Percentiles rank a stretch among this genome's conserved stretches.
These are phyloP conservation scores for Muschampia plurimacula DNA, from an alignment of 2,888 invertebrate genomes.

Conservation along the genomic window DNA sequence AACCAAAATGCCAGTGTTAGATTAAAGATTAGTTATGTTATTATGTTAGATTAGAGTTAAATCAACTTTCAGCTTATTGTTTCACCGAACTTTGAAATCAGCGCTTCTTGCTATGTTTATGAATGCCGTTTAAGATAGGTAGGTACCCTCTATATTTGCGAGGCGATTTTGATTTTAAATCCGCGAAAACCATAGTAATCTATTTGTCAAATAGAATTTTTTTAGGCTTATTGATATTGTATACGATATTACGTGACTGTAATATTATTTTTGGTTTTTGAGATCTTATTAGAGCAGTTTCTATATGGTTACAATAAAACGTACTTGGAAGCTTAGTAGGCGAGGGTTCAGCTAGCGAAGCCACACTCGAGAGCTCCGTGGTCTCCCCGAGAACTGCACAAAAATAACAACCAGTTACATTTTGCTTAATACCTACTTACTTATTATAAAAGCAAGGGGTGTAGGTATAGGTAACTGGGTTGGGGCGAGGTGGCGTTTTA, in stretches of 20 bases:
- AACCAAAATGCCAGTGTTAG: neutral
- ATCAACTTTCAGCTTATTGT: slow-evolving; percentile 16
- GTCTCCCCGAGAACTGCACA: slow-evolving; percentile 81
- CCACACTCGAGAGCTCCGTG: slow-evolving; percentile 79
- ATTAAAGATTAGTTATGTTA: too few species aligned
- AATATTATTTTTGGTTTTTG: slow-evolving; percentile 35
- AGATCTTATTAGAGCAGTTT: slow-evolving; percentile 74
- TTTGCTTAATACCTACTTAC: slow-evolving; percentile 34
- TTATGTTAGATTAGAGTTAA: neutral
- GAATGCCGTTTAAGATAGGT: neutral
- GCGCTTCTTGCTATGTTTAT: neutral
- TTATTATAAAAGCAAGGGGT: slow-evolving; percentile 19
- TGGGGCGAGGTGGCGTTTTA: slow-evolving; percentile 10
- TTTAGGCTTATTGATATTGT: neutral
- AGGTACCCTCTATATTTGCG: neutral
- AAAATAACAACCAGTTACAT: slow-evolving; percentile 73
- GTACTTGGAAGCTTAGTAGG: slow-evolving; percentile 87
- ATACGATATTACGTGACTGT: neutral
- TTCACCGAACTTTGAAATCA: slow-evolving; percentile 14
- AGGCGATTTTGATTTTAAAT: slow-evolving; percentile 8
- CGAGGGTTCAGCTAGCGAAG: slow-evolving; percentile 83
- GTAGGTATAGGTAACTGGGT: slow-evolving; percentile 31
- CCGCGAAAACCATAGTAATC: slow-evolving; percentile 9
- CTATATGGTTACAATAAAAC: slow-evolving; percentile 59
- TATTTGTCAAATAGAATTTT: neutral